phyloP scores from a whole-genome alignment of 2,888 invertebrate species.

The Platycheirus albimanus region DNA sequence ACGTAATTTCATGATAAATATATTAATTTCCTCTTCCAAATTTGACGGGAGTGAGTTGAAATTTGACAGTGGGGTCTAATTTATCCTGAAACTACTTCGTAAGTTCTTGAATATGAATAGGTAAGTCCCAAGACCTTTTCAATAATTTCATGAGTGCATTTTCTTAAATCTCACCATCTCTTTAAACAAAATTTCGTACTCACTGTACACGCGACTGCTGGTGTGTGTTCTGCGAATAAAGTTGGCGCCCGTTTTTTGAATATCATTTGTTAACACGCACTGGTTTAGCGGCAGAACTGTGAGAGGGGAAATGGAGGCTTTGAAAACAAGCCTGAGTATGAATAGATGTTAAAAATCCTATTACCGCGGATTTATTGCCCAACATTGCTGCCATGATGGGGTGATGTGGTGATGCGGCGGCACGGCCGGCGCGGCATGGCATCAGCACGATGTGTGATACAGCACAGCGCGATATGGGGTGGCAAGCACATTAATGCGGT shows the following conservation, averaged over 20 bases:
- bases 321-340: slow-evolving; percentile 43
- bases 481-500: slow-evolving; percentile 68
- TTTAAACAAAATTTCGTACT: slow-evolving; percentile 2
- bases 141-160: too few relatives aligned
- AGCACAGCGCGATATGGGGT: slow-evolving; percentile 16
- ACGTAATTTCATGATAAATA: too few relatives aligned
- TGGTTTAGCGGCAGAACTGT: slow-evolving; percentile 37
- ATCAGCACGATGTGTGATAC: neutral
- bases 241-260: slow-evolving; percentile 50
- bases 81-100: too few relatives aligned
- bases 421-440: too few relatives aligned
- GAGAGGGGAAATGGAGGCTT: slow-evolving; percentile 9
- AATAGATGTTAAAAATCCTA: slow-evolving; percentile 71
- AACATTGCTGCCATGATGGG: slow-evolving; percentile 40
- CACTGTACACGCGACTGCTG: slow-evolving; percentile 49
- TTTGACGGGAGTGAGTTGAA: too few relatives aligned
- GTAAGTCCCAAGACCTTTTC: too few relatives aligned
- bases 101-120: too few relatives aligned
- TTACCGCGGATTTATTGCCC: slow-evolving; percentile 74
- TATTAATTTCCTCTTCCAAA: too few relatives aligned
- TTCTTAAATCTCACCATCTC: too few relatives aligned
- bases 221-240: slow-evolving; percentile 16
- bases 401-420: slow-evolving; percentile 14
- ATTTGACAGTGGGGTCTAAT: too few relatives aligned
- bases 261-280: slow-evolving; percentile 67